Conservation (phyloP, 2,888 invertebrate genomes). For the Phoronis australis region DNA sequence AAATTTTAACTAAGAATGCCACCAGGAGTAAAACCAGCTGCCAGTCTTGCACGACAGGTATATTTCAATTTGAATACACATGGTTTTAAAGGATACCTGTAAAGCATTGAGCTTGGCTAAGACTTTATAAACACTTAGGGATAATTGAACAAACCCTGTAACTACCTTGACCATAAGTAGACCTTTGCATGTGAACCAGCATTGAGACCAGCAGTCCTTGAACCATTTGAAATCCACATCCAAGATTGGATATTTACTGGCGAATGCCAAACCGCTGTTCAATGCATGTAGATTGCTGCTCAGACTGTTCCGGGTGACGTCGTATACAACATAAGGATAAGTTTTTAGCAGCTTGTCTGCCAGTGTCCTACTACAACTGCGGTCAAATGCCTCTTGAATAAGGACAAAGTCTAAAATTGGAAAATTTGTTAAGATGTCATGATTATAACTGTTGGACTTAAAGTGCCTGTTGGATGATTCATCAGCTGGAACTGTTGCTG, state of each 20-base stretch:
- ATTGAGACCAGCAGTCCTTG: constrained; percentile 14
- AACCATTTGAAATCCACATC: constrained; percentile 22
- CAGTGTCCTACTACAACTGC: background rate
- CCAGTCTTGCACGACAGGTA: too few species aligned
- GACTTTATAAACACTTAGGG: too few species aligned
- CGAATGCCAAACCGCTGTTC: constrained; percentile 29
- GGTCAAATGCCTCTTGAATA: background rate
- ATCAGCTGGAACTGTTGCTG: background rate
- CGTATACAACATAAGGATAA: background rate
- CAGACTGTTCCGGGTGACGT: background rate
- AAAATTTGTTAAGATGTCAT: background rate
- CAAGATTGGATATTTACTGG: constrained; percentile 28
- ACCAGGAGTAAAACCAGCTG: too few species aligned
- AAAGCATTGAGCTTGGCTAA: too few species aligned
- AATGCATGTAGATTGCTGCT: background rate
- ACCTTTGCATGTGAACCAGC: background rate
- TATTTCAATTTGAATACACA: too few species aligned
- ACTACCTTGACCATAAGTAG: background rate
- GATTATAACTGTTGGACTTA: background rate
- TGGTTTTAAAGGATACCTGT: too few species aligned
- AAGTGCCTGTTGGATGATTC: background rate
- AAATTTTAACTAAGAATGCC: too few species aligned
- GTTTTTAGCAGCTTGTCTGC: background rate
- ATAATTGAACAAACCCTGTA: too few species aligned
- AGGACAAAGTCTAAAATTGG: background rate